Evolutionary conservation across 2,797 vertebrate species (phyloP), one percentile per base, ranked within the genome.

Genomic region (Naso thynnoides): DNA sequence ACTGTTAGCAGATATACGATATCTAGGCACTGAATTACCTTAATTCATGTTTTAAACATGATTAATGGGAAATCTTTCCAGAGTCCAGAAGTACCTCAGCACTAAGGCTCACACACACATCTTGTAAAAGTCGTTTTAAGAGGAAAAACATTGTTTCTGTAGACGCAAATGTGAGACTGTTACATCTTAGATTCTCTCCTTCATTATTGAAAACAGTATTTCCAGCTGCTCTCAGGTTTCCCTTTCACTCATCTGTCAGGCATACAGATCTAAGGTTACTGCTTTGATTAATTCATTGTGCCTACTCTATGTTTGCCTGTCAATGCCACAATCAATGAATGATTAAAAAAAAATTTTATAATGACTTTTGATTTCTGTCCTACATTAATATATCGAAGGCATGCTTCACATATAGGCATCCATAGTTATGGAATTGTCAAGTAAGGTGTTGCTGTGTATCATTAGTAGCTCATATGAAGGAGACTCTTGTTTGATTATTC

Each of bases 131-230:
- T 4, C 18, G 24, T n/a, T 62, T 47, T 14, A 39, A 16, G 36
- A n/a, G n/a, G n/a, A n/a, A n/a, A 8, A 50, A 45, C 36, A 41
- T 57, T 54, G 52, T 58, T 71, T 47, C n/a, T 49, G 52, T 42
- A 9, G 42, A 58, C 23, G 47, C 75, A 42, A 67, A 66, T n/a
- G 14, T 48, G 59, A 70, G 56, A 63, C 29, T 39, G 52, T 60
- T 38, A 49, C 59, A 65, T 78, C 82, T 84, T 81, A 80, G 75
- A 80, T 79, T 45, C 76, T 79, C 82, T 87, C 78, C 70, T 91
- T 82, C 86, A 92, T 93, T 91, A 91, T 89, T 92, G 77, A 90
- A 82, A 67, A 73, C 69, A 79, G 80, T 79, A 78, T 88, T 82
- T 88, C 73, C 29, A 19, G 73, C 61, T 44, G 53, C 53, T 85